Evolutionary conservation across 2,797 vertebrate genomes (phyloP), one percentile per base, ranked within the genome.

Genomic region (Mustela erminea): DNA sequence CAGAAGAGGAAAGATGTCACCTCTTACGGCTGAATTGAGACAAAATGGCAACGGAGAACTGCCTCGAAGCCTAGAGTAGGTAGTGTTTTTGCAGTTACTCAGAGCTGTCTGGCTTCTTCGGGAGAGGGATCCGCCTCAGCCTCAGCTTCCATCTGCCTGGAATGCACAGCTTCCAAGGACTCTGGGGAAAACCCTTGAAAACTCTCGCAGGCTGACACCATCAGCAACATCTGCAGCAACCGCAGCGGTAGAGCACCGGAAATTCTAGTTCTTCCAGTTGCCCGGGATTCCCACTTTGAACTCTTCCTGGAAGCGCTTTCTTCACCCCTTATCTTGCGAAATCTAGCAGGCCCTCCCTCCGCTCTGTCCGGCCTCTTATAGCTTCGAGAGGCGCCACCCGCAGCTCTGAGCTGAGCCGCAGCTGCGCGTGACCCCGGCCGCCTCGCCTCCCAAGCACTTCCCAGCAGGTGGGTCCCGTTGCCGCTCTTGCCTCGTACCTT

Each of bases 251-350:
- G 25, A n/a, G 58, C 90, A 90, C 88, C 21, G 66, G 92, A 96
- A 95, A 74, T 95, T 92, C 95, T 70, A 72, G 91, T 92, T 81
- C 66, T 90, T 95, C 87, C 68, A 77, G 95, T 77, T 85, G 92
- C 68, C 80, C 60, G 97, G 98, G 98, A 98, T 96, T 99, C 98
- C 98, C 98, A 97, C 60, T 92, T 20, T 35, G 78, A 94, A 84
- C 81, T 86, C 94, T 97, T 98, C 97, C 98, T 6, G 98, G 98
- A 99, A 99, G 87, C 93, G 74, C 91, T 97, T 93, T 97, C 95
- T 87, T 88, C 95, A 93, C 58, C 15, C 86, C 80, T 35, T 60
- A 0, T 0, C 43, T 99, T 99, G 98, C 98, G 98, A 98, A 98
- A 99, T 97, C 96, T 4, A 35, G 64, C 68, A 6, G 0, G 82